A percentile compares a stretch with the other conserved stretches of the same genome.
Conservation (phyloP, 2,113 vertebrate genomes). For the Centrocercus urophasianus region DNA sequence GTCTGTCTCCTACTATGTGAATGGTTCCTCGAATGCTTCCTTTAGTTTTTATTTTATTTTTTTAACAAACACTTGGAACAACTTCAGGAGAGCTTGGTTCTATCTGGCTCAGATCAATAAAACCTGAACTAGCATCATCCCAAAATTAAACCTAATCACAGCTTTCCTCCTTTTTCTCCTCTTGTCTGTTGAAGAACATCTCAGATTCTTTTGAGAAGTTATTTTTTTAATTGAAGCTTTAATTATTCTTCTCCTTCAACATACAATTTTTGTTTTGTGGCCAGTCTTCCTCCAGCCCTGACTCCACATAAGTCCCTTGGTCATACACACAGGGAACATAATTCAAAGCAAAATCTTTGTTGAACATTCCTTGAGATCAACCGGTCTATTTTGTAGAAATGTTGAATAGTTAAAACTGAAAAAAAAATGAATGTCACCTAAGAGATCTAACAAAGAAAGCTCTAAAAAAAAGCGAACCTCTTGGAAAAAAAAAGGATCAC, state of each 20-base stretch:
- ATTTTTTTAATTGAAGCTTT: neutral
- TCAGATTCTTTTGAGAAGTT: neutral
- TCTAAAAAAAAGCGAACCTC: neutral
- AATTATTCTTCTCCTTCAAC: neutral
- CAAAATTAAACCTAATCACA: neutral
- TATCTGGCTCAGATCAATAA: neutral
- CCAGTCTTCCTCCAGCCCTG: neutral
- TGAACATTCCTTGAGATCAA: constrained; percentile 5
- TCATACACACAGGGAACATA: neutral
- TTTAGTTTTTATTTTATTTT: neutral
- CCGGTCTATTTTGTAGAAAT: neutral
- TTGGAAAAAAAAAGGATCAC: neutral
- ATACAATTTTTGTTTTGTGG: neutral
- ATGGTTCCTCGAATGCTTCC: neutral
- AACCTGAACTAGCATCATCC: neutral
- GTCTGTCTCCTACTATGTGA: neutral
- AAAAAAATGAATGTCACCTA: neutral
- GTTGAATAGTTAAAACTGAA: constrained; percentile 14
- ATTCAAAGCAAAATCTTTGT: constrained; percentile 30
- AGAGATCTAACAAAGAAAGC: neutral
- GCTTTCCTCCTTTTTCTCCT: neutral
- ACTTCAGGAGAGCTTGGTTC: neutral
- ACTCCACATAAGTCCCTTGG: neutral
- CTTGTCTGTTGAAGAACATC: neutral
- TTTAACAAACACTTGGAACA: neutral